These are phyloP conservation scores for Leptinotarsa haldemani DNA, from an alignment of 2,888 invertebrate species.

Conservation along the genomic window DNA sequence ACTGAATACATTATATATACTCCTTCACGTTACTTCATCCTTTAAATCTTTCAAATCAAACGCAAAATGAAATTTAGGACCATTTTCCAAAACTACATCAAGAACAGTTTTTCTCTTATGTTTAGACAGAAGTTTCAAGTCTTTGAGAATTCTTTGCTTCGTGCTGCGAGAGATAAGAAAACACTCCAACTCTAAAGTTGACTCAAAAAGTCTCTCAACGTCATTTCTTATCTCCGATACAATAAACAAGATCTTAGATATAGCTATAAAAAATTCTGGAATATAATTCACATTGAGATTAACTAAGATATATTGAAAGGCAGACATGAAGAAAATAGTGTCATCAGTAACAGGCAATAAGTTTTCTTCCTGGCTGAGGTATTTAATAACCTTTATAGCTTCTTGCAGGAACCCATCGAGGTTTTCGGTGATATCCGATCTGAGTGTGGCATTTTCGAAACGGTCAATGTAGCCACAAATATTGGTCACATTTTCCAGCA, in stretches of 20 bases:
- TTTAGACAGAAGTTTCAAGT: slow-evolving; percentile 46
- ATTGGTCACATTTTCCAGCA: slow-evolving; percentile 56
- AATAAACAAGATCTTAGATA: slow-evolving; percentile 50
- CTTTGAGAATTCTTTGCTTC: slow-evolving; percentile 43
- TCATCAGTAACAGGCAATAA: slow-evolving; percentile 54
- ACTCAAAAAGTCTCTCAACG: slow-evolving; percentile 47
- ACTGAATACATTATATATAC: too few species aligned
- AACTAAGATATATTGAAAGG: slow-evolving; percentile 52
- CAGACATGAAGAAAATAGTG: slow-evolving; percentile 54
- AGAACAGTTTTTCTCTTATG: slow-evolving; percentile 44
- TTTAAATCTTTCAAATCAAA: slow-evolving; percentile 24
- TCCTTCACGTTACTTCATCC: not conserved
- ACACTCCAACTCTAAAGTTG: slow-evolving; percentile 53
- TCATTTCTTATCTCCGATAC: slow-evolving; percentile 47
- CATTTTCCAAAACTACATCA: slow-evolving; percentile 45
- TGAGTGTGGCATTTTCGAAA: slow-evolving; percentile 41
- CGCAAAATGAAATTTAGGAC: slow-evolving; percentile 42
- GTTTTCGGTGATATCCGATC: slow-evolving; percentile 40
- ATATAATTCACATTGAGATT: slow-evolving; percentile 49
- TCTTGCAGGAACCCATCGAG: slow-evolving; percentile 46
- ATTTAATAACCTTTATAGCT: slow-evolving; percentile 49
- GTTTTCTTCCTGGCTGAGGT: slow-evolving; percentile 52
- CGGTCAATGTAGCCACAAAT: slow-evolving; percentile 51
- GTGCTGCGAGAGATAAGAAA: slow-evolving; percentile 51
- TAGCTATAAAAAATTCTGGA: slow-evolving; percentile 46